Percentiles rank a stretch among this genome's conserved stretches.
These are phyloP conservation scores for Cephalopholis sonnerati DNA, from an alignment of 2,113 vertebrate species.

Conservation along the genomic window DNA sequence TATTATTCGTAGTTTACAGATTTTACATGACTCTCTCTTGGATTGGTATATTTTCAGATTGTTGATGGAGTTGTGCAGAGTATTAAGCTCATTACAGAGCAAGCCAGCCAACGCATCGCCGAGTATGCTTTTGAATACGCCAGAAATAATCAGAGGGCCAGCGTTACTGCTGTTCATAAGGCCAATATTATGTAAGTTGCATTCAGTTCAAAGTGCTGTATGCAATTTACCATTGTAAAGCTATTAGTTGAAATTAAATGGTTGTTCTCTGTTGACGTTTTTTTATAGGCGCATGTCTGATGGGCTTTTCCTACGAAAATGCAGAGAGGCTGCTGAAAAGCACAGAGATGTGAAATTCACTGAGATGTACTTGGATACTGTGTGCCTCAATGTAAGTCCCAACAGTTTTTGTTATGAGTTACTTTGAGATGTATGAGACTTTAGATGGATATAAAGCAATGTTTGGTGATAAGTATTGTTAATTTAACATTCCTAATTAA, in stretches of 20 bases:
- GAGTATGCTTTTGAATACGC: constrained; percentile 97
- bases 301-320: constrained; percentile 95
- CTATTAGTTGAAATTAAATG: background rate
- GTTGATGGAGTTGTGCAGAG: constrained; percentile 98
- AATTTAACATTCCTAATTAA: background rate
- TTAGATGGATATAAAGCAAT: background rate
- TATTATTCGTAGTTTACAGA: background rate
- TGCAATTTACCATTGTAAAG: background rate
- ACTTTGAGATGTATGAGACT: background rate
- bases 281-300: constrained; percentile 94
- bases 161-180: constrained; percentile 96
- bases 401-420: background rate
- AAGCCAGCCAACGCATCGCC: constrained; percentile 93
- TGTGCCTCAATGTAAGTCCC: constrained; percentile 94
- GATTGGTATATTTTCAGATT: constrained; percentile 85
- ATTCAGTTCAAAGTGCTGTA: background rate
- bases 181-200: constrained; percentile 95
- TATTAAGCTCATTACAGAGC: constrained; percentile 97
- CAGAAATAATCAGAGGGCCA: constrained; percentile 92
- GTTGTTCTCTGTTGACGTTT: background rate
- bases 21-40: constrained; percentile 3
- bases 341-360: constrained; percentile 97
- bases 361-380: constrained; percentile 98
- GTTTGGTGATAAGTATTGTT: background rate
- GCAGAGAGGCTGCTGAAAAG: constrained; percentile 95